phyloP scores from a whole-genome alignment of 2,113 vertebrate species.

The Zosterops pallidus region DNA sequence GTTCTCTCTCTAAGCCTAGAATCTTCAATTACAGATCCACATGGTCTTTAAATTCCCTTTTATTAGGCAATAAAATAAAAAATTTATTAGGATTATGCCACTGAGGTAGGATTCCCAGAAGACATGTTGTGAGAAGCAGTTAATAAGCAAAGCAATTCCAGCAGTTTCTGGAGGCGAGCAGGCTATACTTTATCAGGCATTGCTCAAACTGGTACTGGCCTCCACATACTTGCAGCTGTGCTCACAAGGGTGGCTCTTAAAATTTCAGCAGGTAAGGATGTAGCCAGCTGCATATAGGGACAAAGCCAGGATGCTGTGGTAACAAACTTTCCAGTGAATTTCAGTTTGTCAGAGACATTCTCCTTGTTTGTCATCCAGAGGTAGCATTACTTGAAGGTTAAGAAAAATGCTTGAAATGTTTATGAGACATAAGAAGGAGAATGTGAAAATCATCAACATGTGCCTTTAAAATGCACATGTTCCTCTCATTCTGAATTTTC shows the following conservation, averaged over 20 bases:
- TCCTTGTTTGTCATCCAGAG: not conserved
- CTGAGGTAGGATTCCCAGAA: not conserved
- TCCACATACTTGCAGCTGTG: not conserved
- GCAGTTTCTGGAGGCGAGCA: not conserved
- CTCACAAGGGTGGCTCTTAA: not conserved
- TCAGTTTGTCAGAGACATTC: not conserved
- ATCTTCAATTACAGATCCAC: conserved; percentile 35
- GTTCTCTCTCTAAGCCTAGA: conserved; percentile 1
- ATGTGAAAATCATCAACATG: not conserved
- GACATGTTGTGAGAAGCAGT: not conserved
- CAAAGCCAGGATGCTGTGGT: not conserved
- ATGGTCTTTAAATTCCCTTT: conserved; percentile 48
- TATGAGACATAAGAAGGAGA: not conserved
- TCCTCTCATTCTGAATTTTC: not conserved
- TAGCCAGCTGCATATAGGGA: not conserved
- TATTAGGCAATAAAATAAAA: conserved; percentile 63
- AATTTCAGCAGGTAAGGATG: not conserved
- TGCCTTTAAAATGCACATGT: not conserved
- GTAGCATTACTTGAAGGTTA: not conserved
- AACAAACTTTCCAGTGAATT: not conserved
- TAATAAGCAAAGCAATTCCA: conserved; percentile 18
- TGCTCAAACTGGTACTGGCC: not conserved
- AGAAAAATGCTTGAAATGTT: not conserved
- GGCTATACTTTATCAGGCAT: not conserved
- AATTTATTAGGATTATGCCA: not conserved